Evolutionary conservation across 2,888 invertebrate species (phyloP), one percentile per base, ranked within the genome.

Genomic region (Auanema sp.): DNA sequence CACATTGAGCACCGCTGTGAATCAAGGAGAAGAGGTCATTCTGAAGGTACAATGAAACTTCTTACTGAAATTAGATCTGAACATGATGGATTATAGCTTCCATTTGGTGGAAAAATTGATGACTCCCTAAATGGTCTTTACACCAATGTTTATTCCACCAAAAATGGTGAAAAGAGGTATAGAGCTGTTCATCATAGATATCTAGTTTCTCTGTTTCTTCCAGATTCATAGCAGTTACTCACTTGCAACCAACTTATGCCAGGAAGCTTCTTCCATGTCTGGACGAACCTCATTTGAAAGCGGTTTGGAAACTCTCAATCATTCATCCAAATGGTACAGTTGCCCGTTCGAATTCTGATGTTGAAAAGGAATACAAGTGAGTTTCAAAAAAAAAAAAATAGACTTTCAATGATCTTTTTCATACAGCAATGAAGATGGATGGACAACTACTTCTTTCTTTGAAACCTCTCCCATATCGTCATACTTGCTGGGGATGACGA

Each of bases 401-500:
- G 18, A 8, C 41, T 49, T 47, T 47, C 47, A 4, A 52, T 5
- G n/a, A 52, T 6, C n/a, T 51, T n/a, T 12, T 24, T 54, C 25
- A 16, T 61, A 16, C 8, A 69, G 58, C 14, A 72, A 76, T 0
- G 87, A 87, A 1, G 91, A 89, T 87, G 86, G 89, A 0, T 90
- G 89, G 62, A 40, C 44, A 41, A 40, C 44, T 87, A 91, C 92
- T 79, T 86, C 87, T 1, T 82, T 77, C 66, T 76, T 83, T 43
- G 68, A 72, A 33, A 83, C 83, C 21, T 84, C 85, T 1, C 78
- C 78, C 84, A 93, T 93, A 92, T 90, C 92, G 63, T 92, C 93
- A 0, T 93, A 93, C 84, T 86, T 92, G 11, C 90, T 92, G 75
- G 91, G 92, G 0, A 89, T 92, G 73, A 89, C 92, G 0, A 91